phyloP scores from a whole-genome alignment of 2,113 vertebrate genomes.

The Casuarius casuarius region DNA sequence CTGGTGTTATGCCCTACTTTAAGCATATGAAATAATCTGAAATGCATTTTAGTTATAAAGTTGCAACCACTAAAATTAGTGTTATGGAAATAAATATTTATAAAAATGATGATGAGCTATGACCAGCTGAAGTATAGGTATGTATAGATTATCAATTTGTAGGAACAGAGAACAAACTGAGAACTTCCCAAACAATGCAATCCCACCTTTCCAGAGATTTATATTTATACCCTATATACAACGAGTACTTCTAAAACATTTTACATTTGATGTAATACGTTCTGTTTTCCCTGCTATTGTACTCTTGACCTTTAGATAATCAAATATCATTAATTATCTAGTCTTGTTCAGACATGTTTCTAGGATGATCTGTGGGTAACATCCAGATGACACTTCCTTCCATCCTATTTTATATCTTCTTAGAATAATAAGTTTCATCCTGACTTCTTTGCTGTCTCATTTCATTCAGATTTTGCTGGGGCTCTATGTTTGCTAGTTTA shows the following conservation, averaged over 20 bases:
- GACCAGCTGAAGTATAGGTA: neutral
- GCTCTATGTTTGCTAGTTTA: neutral
- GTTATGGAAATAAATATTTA: neutral
- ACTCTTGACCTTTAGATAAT: neutral
- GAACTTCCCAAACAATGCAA: neutral
- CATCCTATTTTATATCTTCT: neutral
- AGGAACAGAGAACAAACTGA: neutral
- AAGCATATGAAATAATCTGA: no score
- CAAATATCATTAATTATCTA: neutral
- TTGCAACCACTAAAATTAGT: neutral
- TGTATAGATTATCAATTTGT: no score
- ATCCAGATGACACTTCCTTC: neutral
- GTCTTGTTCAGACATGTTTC: neutral
- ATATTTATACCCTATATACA: neutral
- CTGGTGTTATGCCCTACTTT: neutral
- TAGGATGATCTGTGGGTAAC: neutral
- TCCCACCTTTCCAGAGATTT: neutral
- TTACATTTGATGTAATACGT: neutral
- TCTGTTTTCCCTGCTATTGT: neutral
- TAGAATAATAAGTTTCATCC: neutral
- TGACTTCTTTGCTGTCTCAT: neutral
- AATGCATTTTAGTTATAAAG: neutral
- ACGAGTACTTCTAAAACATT: neutral
- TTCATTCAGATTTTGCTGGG: neutral
- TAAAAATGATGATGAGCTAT: neutral